Evolutionary conservation across 2,888 invertebrate species (phyloP).

Genomic region (Norana najaformis): DNA sequence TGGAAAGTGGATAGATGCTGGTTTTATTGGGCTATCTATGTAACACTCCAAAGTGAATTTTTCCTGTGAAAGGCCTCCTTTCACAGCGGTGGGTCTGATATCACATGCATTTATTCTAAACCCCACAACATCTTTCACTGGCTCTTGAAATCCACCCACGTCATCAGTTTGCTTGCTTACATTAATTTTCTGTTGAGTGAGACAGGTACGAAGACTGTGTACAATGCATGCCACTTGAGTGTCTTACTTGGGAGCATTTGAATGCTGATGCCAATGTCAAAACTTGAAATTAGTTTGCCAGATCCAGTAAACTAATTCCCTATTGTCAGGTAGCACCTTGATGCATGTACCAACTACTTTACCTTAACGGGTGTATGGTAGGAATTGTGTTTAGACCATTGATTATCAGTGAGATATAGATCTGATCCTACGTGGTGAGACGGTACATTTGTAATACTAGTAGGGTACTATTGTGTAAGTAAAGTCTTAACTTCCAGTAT

Average conservation of each 20-base stretch:
- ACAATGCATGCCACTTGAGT: not conserved
- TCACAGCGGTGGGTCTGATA: not conserved
- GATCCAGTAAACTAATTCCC: not conserved
- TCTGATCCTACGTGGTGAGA: not conserved
- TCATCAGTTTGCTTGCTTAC: not conserved
- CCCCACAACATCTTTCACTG: not conserved
- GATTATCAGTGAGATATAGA: not conserved
- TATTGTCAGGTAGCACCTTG: not conserved
- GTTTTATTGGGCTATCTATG: not conserved
- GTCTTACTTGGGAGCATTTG: not conserved
- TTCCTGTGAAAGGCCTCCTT: not conserved
- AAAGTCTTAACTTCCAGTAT: not conserved
- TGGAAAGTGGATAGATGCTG: not conserved
- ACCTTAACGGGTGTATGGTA: not conserved
- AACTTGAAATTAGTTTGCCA: not conserved
- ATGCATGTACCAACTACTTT: not conserved
- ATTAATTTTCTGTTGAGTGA: not conserved
- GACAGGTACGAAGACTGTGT: not conserved
- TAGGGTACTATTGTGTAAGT: not conserved
- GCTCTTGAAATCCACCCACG: not conserved
- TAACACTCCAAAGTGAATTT: constrained; percentile 7
- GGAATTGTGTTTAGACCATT: too few relatives aligned
- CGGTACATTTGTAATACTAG: not conserved
- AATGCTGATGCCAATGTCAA: not conserved
- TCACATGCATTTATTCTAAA: not conserved